Conservation (phyloP, 2,888 invertebrate genomes). For the Saturnia japonica region DNA sequence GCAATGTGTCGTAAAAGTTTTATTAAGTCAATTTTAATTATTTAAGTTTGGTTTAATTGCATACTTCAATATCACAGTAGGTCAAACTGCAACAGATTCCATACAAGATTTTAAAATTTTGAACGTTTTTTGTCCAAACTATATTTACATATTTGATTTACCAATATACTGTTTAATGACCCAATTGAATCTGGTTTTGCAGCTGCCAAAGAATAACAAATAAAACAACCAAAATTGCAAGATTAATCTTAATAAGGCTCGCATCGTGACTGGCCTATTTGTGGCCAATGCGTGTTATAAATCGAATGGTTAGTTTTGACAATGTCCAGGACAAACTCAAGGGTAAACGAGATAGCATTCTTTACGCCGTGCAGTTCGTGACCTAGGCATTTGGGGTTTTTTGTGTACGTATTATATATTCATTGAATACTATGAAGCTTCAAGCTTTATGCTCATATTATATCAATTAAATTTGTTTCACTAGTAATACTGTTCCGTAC, state of each 20-base stretch:
- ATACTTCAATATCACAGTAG: not conserved
- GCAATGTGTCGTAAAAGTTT: no score
- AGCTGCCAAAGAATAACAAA: constrained; percentile 28
- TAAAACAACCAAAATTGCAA: constrained; percentile 48
- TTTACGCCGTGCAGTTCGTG: constrained; percentile 56
- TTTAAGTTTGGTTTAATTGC: not conserved
- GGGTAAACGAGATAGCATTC: constrained; percentile 51
- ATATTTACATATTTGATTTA: constrained; percentile 16
- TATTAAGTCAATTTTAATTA: no score
- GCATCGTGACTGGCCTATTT: constrained; percentile 68
- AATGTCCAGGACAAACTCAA: constrained; percentile 62
- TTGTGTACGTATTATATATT: constrained; percentile 1
- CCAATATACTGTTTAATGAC: constrained; percentile 15
- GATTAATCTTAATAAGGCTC: constrained; percentile 56
- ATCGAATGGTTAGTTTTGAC: constrained; percentile 58
- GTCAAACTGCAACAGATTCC: not conserved
- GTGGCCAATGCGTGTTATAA: constrained; percentile 57
- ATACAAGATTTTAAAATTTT: not conserved
- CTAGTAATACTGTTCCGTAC: not conserved
- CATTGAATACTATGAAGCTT: not conserved
- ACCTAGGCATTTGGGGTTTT: constrained; percentile 65
- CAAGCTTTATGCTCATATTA: not conserved
- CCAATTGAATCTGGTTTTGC: constrained; percentile 14
- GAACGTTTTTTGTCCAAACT: not conserved
- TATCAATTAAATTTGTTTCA: not conserved